Base-by-base conservation (phyloP, 2,888 invertebrate species). In the Amphipoea lucens region DNA sequence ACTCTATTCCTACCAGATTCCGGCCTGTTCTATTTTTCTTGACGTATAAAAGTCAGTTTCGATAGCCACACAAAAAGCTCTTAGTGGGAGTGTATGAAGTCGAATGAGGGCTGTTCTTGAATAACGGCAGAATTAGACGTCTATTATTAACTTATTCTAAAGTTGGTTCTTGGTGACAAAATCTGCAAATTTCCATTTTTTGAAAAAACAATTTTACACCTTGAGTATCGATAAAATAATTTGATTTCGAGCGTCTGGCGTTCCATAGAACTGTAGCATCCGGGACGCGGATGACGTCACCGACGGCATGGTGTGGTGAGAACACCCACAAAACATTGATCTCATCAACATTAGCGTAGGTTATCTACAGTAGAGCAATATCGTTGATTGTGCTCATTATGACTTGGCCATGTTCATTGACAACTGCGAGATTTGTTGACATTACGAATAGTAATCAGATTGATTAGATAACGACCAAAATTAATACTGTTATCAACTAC, bases 401-500 rank as follows among this genome's bases (percentile, higher is more conserved):
- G 75, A 76, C 85, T 76, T 71, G 78, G 84, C 78, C 81, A 75
- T 78, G 84, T 78, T 83, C 76, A 88, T 90, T 88, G 87, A 81
- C 60, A 83, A 88, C 80, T 85, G 90, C 87, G 85, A 91, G 89
- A 91, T 92, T 90, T 91, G 90, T 92, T 91, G 87, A 91, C 89
- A 91, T 88, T 87, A 87, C 76, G 81, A 79, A 83, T 88, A 79
- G 85, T 90, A 90, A 90, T 85, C 84, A 81, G 71, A 62, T 70
- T 75, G 91, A 92, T 92, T 88, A 92, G 90, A 92, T 91, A 91
- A 88, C 76, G 71, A 72, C 63, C 66, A 82, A 82, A 84, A 81
- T 75, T 62, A 63, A 60, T 74, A 73, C 63, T 65, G 23, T 29
- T 63, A 12, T 63, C 40, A 48, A 48, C 48, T 48, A 66, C 17